Percentiles rank a stretch among this genome's conserved stretches.
Conservation (phyloP, 37 sponge, comb jelly and placozoan genomes). For the Halichondria panicea region DNA sequence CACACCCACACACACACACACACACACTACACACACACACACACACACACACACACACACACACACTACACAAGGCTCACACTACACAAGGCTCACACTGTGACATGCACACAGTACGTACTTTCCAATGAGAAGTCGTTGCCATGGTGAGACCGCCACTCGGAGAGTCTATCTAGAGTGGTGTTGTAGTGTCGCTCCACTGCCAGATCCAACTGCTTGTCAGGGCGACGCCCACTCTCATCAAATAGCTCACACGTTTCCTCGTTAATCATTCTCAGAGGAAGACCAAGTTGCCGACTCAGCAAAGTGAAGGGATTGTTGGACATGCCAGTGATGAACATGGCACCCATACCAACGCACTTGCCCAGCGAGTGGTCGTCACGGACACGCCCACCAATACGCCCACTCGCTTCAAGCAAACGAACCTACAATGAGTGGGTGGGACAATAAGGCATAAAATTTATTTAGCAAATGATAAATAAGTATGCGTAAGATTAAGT, state of each 20-base stretch:
- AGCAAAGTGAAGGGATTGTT: constrained; percentile 86
- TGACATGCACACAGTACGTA: constrained; percentile 1
- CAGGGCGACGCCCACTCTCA: constrained; percentile 50
- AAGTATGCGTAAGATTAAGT: background rate
- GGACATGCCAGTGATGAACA: constrained; percentile 83
- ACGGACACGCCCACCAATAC: constrained; percentile 75
- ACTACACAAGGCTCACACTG: background rate
- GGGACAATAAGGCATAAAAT: background rate
- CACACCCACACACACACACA: too few relatives aligned
- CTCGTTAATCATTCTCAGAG: constrained; percentile 49
- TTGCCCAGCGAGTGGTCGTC: constrained; percentile 70
- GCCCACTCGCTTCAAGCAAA: constrained; percentile 67
- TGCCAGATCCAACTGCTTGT: constrained; percentile 30
- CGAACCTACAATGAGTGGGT: constrained; percentile 49
- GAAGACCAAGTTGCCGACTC: constrained; percentile 58
- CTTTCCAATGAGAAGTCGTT: constrained; percentile 60
- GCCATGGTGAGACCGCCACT: constrained; percentile 60
- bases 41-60: background rate
- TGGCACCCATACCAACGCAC: constrained; percentile 76
- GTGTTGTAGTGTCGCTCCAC: constrained; percentile 80
- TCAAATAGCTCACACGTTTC: constrained; percentile 75
- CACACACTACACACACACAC: too few relatives aligned
- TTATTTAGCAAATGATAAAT: background rate
- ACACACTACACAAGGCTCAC: background rate
- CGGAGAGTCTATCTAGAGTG: constrained; percentile 69